Base-by-base conservation (phyloP, 2,888 invertebrate species). In the Barypeithes pellucidus region DNA sequence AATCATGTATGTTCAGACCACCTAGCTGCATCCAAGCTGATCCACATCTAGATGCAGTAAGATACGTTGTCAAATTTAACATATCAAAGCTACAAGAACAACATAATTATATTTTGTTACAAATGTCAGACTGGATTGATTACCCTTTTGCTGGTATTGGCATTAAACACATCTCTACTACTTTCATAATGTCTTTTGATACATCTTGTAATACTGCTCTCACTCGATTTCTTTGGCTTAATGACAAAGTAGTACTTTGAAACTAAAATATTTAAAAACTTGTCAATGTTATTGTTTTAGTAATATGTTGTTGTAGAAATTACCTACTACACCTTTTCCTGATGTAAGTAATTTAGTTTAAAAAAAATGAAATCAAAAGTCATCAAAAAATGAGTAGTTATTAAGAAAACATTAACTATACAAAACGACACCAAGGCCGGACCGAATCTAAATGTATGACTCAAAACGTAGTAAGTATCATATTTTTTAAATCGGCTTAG, bases 11-110 rank as follows among this genome's bases (percentile, higher is more conserved):
- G 66, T 83, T 83, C 59, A 86, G 78, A 36, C 85, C 84, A n/a
- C 87, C 90, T 79, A 90, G 85, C 76, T 90, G 90, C 33, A 92
- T 88, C 93, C 93, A 93, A 59, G 89, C 87, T 41, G 87, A 87
- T 11, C 88, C 87, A 81, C 90, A 90, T 78, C 88, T 87, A 2
- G 88, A 87, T 2, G 90, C 89, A 75, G 89, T 88, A 39, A 87
- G 84, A 83, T 89, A 87, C 20, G 89, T 89, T 72, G 85, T 87
- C 76, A 88, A 85, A 75, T 87, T 86, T 57, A 87, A 85, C 78
- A 87, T 84, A 82, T 83, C 80, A 83, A 85, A 82, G 66, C 83
- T 81, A 72, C 61, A 80, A 81, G 5, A 8, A 52, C 7, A 29
- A 29, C 12, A 29, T 52, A 29, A 29, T 14, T 29, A 69, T n/a